phyloP scores from a whole-genome alignment of 2,888 invertebrate genomes.

The Stictocephala bisonia region DNA sequence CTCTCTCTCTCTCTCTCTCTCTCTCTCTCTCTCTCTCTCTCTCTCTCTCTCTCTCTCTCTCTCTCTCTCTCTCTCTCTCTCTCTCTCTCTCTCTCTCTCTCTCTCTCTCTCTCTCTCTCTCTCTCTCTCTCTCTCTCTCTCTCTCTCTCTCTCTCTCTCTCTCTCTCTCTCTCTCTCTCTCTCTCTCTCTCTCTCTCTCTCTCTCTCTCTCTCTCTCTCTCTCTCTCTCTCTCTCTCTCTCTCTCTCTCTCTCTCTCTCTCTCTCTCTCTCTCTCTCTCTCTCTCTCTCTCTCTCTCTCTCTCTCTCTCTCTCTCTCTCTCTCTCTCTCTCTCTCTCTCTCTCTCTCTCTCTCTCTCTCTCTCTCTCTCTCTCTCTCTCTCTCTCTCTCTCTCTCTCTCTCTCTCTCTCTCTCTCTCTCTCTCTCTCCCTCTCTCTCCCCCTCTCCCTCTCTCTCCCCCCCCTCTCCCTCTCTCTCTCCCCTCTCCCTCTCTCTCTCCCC shows the following conservation, averaged over 20 bases:
- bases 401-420: not conserved
- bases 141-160: not conserved
- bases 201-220: constrained; percentile 2
- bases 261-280: not conserved
- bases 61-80: not conserved
- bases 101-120: not conserved
- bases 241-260: not conserved
- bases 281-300: not conserved
- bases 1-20: not conserved
- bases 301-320: not conserved
- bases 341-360: not conserved
- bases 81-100: constrained; percentile 1
- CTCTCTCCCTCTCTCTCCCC: not conserved
- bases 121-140: not conserved
- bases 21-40: not conserved
- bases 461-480: not conserved
- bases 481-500: not conserved
- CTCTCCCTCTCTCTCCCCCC: not conserved
- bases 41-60: not conserved
- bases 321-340: not conserved
- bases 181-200: not conserved
- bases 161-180: not conserved
- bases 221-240: not conserved
- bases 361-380: not conserved
- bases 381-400: not conserved